A percentile compares a stretch with the other conserved stretches of the same genome.
Evolutionary conservation across 2,888 invertebrate species (phyloP).

Genomic region (Drosophila testacea): DNA sequence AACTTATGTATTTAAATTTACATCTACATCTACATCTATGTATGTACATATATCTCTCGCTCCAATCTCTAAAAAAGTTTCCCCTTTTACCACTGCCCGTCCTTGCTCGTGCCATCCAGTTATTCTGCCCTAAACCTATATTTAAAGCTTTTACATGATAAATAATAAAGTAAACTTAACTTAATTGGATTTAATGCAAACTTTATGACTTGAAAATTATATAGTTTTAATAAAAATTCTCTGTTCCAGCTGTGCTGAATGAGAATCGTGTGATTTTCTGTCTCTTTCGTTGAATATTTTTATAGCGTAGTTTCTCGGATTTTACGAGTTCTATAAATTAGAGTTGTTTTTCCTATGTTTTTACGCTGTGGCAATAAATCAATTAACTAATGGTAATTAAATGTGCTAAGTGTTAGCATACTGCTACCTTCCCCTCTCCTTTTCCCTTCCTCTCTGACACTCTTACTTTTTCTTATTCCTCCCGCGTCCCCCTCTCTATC

Average conservation of each 20-base stretch:
- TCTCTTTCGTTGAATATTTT: neutral
- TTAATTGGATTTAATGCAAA: conserved; percentile 9
- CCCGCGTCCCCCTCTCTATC: neutral
- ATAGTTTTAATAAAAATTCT: neutral
- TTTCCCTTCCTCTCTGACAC: no score
- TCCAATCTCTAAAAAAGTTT: no score
- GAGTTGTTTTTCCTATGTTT: neutral
- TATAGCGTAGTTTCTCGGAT: neutral
- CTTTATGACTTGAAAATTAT: conserved; percentile 19
- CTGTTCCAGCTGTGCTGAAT: conserved; percentile 1
- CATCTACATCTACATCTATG: no score
- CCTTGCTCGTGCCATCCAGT: neutral
- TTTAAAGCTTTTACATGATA: neutral
- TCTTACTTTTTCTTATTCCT: no score
- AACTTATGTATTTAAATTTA: no score
- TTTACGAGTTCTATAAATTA: conserved; percentile 8
- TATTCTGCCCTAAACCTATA: neutral
- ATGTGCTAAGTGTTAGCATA: conserved; percentile 11
- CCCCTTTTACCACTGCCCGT: no score
- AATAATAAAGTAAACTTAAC: neutral
- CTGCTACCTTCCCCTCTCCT: neutral
- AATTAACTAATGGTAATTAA: conserved; percentile 38
- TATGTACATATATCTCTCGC: no score
- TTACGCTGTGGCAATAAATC: conserved; percentile 19
- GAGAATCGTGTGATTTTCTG: conserved; percentile 2